phyloP scores from a whole-genome alignment of 2,888 invertebrate genomes.

The Lasius platythorax region DNA sequence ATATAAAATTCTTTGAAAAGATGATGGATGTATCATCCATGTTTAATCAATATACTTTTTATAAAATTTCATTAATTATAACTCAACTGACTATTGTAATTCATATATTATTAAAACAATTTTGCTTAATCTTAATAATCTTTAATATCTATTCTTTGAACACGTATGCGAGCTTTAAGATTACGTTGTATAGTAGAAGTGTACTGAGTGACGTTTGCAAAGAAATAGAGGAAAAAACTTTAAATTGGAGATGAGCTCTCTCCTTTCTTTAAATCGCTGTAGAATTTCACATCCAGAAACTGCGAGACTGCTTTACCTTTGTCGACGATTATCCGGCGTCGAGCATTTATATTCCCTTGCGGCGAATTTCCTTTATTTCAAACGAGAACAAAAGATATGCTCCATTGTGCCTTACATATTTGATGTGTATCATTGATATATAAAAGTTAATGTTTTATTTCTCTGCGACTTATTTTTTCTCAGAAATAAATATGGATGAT shows the following conservation, averaged over 20 bases:
- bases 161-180: neutral
- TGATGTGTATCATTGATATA: constrained; percentile 8
- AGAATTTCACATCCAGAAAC: constrained; percentile 36
- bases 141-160: neutral
- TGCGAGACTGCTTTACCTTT: constrained; percentile 34
- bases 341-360: constrained; percentile 43
- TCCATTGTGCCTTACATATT: constrained; percentile 15
- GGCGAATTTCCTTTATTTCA: constrained; percentile 41
- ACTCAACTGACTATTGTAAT: neutral
- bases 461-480: neutral
- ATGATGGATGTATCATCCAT: too few species aligned
- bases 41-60: neutral
- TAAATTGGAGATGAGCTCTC: constrained; percentile 13
- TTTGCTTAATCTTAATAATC: neutral
- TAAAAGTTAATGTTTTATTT: constrained; percentile 11
- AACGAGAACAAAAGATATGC: constrained; percentile 32
- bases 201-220: constrained; percentile 9
- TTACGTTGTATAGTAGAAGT: neutral
- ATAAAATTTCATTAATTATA: neutral
- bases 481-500: neutral
- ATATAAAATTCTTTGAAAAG: neutral
- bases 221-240: constrained; percentile 26
- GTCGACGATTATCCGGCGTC: constrained; percentile 45
- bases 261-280: constrained; percentile 35
- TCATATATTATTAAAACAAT: neutral